Conservation (phyloP, 2,888 invertebrate species). For the Mycalesis mineus region DNA sequence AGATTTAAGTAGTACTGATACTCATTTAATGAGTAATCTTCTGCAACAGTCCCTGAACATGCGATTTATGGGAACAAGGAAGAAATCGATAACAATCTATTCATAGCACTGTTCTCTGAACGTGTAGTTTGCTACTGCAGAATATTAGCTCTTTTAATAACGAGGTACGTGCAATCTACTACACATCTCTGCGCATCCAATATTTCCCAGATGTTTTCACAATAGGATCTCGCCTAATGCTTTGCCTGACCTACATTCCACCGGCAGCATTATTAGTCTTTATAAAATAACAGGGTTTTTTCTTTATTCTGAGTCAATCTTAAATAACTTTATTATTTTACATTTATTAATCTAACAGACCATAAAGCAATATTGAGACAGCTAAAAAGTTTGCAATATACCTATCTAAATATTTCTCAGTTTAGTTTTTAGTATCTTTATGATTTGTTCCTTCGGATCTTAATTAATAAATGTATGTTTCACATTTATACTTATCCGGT, state of each 20-base stretch:
- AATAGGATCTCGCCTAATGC: not conserved
- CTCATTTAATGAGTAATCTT: too few species aligned
- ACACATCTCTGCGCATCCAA: not conserved
- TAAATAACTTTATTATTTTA: not conserved
- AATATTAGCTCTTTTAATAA: constrained; percentile 11
- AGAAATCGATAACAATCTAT: not conserved
- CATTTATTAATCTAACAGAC: too few species aligned
- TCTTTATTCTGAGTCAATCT: not conserved
- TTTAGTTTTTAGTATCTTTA: too few species aligned
- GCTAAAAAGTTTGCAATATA: too few species aligned
- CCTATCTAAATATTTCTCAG: too few species aligned
- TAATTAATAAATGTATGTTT: too few species aligned
- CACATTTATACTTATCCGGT: too few species aligned
- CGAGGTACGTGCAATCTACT: not conserved
- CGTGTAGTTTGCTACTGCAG: not conserved
- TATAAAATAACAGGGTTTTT: not conserved
- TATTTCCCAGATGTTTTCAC: constrained; percentile 5
- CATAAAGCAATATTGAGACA: too few species aligned
- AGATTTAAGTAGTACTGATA: too few species aligned
- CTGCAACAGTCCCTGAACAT: too few species aligned
- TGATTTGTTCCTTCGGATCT: too few species aligned
- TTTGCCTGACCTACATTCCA: constrained; percentile 3
- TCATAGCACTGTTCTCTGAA: not conserved
- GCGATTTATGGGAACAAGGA: too few species aligned
- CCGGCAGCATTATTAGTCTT: not conserved